Conservation (phyloP, 2,113 vertebrate species). For the Orthonyx spaldingii region DNA sequence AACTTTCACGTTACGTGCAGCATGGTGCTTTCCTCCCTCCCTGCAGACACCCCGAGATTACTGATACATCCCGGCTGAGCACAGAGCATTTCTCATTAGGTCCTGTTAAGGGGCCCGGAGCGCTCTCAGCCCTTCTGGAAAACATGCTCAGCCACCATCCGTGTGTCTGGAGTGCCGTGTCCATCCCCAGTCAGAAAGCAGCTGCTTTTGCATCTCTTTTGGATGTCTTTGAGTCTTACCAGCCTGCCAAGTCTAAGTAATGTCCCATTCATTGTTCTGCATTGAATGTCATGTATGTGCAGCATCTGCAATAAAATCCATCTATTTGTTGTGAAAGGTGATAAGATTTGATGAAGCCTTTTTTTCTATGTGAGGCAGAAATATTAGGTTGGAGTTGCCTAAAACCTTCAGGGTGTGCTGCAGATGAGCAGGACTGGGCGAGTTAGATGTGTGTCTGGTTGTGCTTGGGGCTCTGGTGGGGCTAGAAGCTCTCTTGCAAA, state of each 20-base stretch:
- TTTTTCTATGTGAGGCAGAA: not conserved
- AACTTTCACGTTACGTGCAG: not conserved
- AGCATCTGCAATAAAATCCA: not conserved
- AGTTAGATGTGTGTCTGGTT: too few relatives aligned
- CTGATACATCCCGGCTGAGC: not conserved
- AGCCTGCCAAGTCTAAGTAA: not conserved
- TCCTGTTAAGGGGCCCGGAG: not conserved
- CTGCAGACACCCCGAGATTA: not conserved
- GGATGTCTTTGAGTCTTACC: not conserved
- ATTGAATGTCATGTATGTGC: not conserved
- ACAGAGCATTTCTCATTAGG: not conserved
- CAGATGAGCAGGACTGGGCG: not conserved
- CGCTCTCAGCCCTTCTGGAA: not conserved
- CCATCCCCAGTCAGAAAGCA: not conserved
- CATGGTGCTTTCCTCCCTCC: not conserved
- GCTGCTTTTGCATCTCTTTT: not conserved
- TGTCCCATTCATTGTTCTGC: not conserved
- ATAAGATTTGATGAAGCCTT: not conserved
- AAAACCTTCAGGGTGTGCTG: not conserved
- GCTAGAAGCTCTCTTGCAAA: too few relatives aligned
- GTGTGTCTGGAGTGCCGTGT: fast-evolving
- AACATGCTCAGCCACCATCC: not conserved
- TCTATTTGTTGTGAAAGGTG: fast-evolving
- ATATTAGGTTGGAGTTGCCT: not conserved
- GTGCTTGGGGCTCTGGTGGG: not conserved